Base-by-base conservation (phyloP, 2,888 invertebrate species). In the Drosophila meridionalis region DNA sequence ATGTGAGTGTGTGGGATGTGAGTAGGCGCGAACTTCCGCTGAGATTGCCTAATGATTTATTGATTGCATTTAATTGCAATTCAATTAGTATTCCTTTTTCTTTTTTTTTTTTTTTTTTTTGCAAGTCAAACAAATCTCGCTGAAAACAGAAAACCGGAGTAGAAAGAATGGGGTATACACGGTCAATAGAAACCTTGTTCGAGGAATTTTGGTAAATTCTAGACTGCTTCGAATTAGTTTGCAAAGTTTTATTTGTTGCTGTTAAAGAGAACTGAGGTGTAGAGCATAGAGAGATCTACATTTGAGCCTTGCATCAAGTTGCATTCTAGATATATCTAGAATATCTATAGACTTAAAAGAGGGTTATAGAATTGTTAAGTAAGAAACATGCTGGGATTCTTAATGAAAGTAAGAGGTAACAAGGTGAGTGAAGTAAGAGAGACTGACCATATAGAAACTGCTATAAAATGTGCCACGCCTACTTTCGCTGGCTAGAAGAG, bases 41-140 rank as follows among this genome's bases (percentile, higher is more conserved):
- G 38, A 73, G 69, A 73, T 78, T 73, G 58, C 52, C 50, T 55
- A 78, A 82, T 60, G 75, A 78, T 60, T 71, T 73, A 82, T 75
- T 71, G 66, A 67, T 71, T 75, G 55, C 50, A 40, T 52, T 59
- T 38, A 59, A 69, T 43, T 52, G 38, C 60, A 52, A 60, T 60
- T 60, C 59, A 60, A 50, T 69, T 69, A 34, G 50, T 48, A 14
- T 66, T 69, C 50, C 28, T 12, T n/a, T 38, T 32, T 14, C 14
- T 38, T 9, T 53, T 26, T 36, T 6, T 42, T 3, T n/a, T 3
- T n/a, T n/a, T 45, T 6, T 4, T 26, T 12, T 12, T 45, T 12
- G 3, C 38, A 12, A 11, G n/a, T 30, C 30, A 47, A 47, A 28
- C 30, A 61, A 42, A 26, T 5, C 11, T 7, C 26, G 8, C 8